Conservation (phyloP, 2,797 vertebrate species). For the Hephaestus fuliginosus region DNA sequence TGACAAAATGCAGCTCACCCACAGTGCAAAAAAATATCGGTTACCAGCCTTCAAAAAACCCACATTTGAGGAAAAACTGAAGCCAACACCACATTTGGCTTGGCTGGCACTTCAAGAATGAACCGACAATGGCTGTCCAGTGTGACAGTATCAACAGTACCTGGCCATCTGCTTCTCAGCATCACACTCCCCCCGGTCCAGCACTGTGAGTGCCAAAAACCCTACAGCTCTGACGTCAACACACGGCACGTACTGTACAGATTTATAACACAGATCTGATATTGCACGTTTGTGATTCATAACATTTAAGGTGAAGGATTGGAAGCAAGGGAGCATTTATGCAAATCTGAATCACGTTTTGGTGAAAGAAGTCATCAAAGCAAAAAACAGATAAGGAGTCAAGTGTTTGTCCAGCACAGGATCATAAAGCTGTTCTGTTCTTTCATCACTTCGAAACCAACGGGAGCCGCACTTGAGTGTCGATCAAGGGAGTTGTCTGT, state of each 20-base stretch:
- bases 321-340: not conserved
- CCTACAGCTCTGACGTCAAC: conserved; percentile 73
- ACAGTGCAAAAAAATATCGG: conserved; percentile 42
- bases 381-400: conserved; percentile 15
- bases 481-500: conserved; percentile 30
- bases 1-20: conserved; percentile 9
- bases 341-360: conserved; percentile 1
- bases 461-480: conserved; percentile 4
- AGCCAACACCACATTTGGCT: conserved; percentile 53
- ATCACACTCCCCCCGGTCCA: conserved; percentile 69
- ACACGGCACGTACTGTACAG: conserved; percentile 22
- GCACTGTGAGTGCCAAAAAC: conserved; percentile 70
- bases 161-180: conserved; percentile 87
- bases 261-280: conserved; percentile 26
- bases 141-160: conserved; percentile 71
- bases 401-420: conserved; percentile 8
- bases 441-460: conserved; percentile 30
- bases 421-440: conserved; percentile 11
- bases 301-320: not conserved
- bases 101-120: conserved; percentile 60
- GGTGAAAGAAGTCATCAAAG: conserved; percentile 4
- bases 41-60: conserved; percentile 9
- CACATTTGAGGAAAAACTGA: conserved; percentile 3
- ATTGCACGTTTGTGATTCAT: conserved; percentile 20
- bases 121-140: conserved; percentile 69